Conservation (phyloP, 2,888 invertebrate genomes). For the Gasteruption jaculator region DNA sequence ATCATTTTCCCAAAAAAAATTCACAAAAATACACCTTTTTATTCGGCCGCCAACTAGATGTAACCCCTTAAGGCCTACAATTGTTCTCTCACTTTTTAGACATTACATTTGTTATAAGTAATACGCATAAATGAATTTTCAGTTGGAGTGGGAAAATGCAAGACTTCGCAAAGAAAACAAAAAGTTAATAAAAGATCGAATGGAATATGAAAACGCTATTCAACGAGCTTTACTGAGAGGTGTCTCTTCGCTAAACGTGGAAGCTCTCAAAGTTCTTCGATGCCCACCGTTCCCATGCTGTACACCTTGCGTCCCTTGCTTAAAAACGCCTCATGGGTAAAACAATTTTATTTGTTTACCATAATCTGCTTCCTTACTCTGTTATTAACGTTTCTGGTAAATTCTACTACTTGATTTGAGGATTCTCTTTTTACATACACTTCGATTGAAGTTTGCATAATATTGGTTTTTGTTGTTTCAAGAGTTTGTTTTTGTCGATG, state of each 20-base stretch:
- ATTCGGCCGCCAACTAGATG: too few relatives aligned
- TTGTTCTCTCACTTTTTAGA: background rate
- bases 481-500: too few relatives aligned
- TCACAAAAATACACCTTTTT: too few relatives aligned
- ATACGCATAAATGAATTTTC: conserved; percentile 1
- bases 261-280: conserved; percentile 40
- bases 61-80: background rate
- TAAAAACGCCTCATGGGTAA: too few relatives aligned
- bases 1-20: too few relatives aligned
- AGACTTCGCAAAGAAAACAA: conserved; percentile 41
- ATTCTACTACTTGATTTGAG: too few relatives aligned
- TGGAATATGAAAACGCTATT: conserved; percentile 44
- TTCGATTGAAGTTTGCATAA: too few relatives aligned
- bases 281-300: conserved; percentile 35
- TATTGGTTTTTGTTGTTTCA: too few relatives aligned
- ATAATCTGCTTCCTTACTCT: too few relatives aligned
- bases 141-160: conserved; percentile 38
- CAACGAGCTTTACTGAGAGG: conserved; percentile 44
- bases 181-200: conserved; percentile 37
- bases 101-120: background rate
- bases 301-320: conserved; percentile 32
- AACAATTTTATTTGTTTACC: too few relatives aligned
- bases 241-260: conserved; percentile 43
- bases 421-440: too few relatives aligned
- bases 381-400: too few relatives aligned